Base-by-base conservation (phyloP, 2,797 vertebrate genomes). In the Pipistrellus nathusii region DNA sequence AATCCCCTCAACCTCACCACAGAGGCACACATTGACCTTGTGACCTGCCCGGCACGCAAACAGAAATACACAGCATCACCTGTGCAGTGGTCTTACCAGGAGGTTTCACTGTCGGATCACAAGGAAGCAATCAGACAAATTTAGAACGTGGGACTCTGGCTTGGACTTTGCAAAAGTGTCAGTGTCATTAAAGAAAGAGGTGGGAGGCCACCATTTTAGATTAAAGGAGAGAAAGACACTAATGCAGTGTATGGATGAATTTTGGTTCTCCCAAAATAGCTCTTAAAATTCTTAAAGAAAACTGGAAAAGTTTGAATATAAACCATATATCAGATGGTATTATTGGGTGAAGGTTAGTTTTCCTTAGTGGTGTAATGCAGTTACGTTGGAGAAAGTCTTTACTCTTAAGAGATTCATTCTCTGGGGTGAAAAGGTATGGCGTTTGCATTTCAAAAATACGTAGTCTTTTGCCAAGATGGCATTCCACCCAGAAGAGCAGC, bases 401-500 rank as follows among this genome's bases (percentile, higher is more conserved):
- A 69, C 83, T 89, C 84, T 78, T 25, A 71, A 51, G 17, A 64
- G 64, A 44, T 44, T 59, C 30, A 8, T 44, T 51, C 1, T 12
- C 1, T 12, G n/a, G 15, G 6, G 0, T 68, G 30, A 88, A 82
- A 75, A 59, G n/a, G 21, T 9, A 21, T 0, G 3, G 21, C 41
- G 10, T 68, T 5, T 2, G n/a, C 25, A 51, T 78, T 69, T 64
- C 66, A 84, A n/a, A 62, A 46, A 64, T 46, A n/a, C 6, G 5
- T 64, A 46, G 48, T 32, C 12, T 77, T 48, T 32, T 6, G 20
- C 30, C 3, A 0, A 77, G 18, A 77, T 35, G n/a, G n/a, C 1
- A 2, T n/a, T 55, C 20, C 18, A 35, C 75, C 30, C 20, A 8
- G 48, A 48, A 99, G 99, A 98, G 9, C 98, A 98, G 46, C 96